Evolutionary conservation across 1,140 invertebrate species (phyloP).

Genomic region (Helicoverpa zea): DNA sequence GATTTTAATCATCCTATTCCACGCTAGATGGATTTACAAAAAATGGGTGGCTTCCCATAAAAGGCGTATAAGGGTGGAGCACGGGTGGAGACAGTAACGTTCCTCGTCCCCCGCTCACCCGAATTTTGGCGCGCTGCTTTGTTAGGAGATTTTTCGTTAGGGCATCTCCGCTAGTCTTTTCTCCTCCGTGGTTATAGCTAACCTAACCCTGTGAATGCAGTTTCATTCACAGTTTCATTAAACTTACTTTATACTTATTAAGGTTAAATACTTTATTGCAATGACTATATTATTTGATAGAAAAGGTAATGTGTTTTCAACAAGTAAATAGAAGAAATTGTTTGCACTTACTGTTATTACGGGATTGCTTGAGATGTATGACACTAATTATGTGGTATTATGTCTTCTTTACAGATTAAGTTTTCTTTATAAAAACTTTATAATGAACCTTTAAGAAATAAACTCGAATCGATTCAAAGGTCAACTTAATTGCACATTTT

Average conservation of each 20-base stretch:
- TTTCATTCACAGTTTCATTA: background rate
- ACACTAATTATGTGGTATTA: background rate
- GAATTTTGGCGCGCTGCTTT: too few species aligned
- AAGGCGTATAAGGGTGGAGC: too few species aligned
- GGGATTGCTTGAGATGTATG: background rate
- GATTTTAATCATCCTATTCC: too few species aligned
- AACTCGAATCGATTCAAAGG: too few species aligned
- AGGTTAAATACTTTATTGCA: background rate
- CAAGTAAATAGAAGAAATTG: conserved; percentile 11
- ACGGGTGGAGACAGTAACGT: too few species aligned
- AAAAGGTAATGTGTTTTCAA: conserved; percentile 2
- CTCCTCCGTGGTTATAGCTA: too few species aligned
- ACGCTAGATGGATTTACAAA: too few species aligned
- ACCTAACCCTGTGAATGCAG: background rate
- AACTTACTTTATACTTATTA: background rate
- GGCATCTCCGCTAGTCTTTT: too few species aligned
- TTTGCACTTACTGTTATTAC: background rate
- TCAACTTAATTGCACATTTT: too few species aligned
- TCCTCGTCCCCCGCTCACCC: too few species aligned
- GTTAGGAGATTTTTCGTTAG: too few species aligned
- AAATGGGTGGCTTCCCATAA: too few species aligned
- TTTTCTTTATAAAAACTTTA: background rate
- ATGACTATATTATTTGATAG: conserved; percentile 17
- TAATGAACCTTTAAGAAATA: background rate
- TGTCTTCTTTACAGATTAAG: background rate